Base-by-base conservation (phyloP, 2,888 invertebrate species). In the Heteropelma amictum region DNA sequence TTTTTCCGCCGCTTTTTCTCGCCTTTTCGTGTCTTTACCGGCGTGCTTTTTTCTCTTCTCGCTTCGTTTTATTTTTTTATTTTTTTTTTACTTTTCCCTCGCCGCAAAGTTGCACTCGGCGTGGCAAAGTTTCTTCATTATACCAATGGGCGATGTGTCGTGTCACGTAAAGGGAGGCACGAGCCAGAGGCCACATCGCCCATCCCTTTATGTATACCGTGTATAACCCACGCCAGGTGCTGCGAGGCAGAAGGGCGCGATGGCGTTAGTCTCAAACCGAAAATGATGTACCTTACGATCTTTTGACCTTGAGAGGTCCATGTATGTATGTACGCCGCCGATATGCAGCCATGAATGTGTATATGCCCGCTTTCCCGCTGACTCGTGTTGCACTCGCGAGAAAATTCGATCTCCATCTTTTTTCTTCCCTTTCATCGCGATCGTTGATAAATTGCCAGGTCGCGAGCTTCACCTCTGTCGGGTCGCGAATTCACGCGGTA, bases 41-140 rank as follows among this genome's bases (percentile, higher is more conserved):
- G 30, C 47, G 54, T 26, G 19, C 17, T 21, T 21, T 65, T 64
- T 58, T 47, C 76, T 79, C 77, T 81, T 77, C 72, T 70, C 51
- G 21, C 35, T 71, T 51, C 45, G 56, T 56, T 53, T 53, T 61
- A 19, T 17, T 58, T 8, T 17, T 30, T 51, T 28, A 71, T 54
- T 26, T 63, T 70, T 70, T 14, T 12, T n/a, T n/a, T n/a, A n/a
- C n/a, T n/a, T n/a, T n/a, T n/a, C n/a, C n/a, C n/a, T n/a, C n/a
- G n/a, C n/a, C n/a, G 53, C 53, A 14, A 61, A 45, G 58, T 58
- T 56, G 51, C 56, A 28, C 56, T 30, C 60, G 33, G 38, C 26
- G 33, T 21, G 19, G 78, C 77, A 77, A 84, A 84, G 81, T 83
- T 83, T 81, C 79, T 78, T 79, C 82, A 82, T 82, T 84, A 85